phyloP scores from a whole-genome alignment of 2,888 invertebrate species.

The Acrobasis consociella region DNA sequence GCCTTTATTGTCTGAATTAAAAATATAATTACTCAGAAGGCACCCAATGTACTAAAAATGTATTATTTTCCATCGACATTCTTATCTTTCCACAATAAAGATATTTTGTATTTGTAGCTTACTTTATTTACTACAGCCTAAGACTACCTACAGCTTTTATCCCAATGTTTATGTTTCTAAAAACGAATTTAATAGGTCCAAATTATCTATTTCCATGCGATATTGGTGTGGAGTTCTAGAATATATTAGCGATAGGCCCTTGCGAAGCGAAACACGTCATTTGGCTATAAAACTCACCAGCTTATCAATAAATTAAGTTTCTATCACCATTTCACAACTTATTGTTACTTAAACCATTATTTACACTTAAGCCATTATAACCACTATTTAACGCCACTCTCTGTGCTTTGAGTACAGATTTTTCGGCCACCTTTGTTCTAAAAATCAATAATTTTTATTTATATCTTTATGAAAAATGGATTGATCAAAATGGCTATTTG shows the following conservation, averaged over 20 bases:
- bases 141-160: not conserved
- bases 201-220: not conserved
- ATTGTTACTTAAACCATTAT: constrained; percentile 37
- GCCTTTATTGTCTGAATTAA: no score
- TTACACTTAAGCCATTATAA: constrained; percentile 30
- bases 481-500: constrained; percentile 57
- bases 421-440: constrained; percentile 44
- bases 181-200: not conserved
- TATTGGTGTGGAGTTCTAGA: constrained; percentile 4
- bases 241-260: not conserved
- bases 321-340: constrained; percentile 47
- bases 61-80: no score
- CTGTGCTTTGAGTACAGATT: constrained; percentile 23
- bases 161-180: not conserved
- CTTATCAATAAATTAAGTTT: constrained; percentile 38
- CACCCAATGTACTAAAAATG: no score
- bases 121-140: no score
- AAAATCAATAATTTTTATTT: constrained; percentile 61
- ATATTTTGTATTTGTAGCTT: no score
- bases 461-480: constrained; percentile 47
- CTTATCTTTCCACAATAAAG: no score
- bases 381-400: constrained; percentile 31
- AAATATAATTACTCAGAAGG: no score
- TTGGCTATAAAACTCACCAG: constrained; percentile 62
- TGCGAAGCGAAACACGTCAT: constrained; percentile 61